Percentiles rank a stretch among this genome's conserved stretches.
phyloP scores from a whole-genome alignment of 1,140 invertebrate genomes.

The Idris sp. region DNA sequence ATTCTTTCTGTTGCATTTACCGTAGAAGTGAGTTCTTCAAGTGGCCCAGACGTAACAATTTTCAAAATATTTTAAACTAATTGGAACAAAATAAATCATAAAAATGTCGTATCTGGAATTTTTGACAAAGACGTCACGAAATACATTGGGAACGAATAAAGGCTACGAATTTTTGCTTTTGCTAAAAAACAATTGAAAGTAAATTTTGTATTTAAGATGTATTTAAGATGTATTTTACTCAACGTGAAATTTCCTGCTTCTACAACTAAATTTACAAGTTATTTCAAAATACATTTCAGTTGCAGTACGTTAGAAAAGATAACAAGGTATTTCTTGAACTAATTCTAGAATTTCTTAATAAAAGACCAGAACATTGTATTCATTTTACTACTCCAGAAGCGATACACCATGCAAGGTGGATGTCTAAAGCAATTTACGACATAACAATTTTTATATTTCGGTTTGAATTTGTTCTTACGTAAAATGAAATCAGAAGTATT shows the following conservation, averaged over 20 bases:
- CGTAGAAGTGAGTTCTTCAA: neutral
- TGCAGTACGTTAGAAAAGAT: neutral
- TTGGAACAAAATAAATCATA: neutral
- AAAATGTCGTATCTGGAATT: neutral
- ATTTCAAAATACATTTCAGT: no score
- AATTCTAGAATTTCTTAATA: neutral
- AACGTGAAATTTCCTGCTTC: neutral
- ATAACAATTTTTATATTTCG: neutral
- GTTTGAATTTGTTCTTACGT: neutral
- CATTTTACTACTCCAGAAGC: neutral
- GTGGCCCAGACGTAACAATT: constrained; percentile 2
- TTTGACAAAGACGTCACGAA: neutral
- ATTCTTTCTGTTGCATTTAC: constrained; percentile 1
- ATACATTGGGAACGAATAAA: neutral
- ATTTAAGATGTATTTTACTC: no score
- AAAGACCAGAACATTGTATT: neutral
- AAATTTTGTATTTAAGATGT: no score
- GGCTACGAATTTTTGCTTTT: neutral
- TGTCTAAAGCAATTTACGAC: neutral
- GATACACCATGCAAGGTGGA: constrained; percentile 1
- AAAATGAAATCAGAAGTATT: neutral
- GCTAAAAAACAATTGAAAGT: neutral
- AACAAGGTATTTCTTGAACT: constrained; percentile 5
- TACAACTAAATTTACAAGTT: neutral
- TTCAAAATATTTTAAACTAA: constrained; percentile 1